Base-by-base conservation (phyloP, 2,113 vertebrate species). In the Carettochelys insculpta region DNA sequence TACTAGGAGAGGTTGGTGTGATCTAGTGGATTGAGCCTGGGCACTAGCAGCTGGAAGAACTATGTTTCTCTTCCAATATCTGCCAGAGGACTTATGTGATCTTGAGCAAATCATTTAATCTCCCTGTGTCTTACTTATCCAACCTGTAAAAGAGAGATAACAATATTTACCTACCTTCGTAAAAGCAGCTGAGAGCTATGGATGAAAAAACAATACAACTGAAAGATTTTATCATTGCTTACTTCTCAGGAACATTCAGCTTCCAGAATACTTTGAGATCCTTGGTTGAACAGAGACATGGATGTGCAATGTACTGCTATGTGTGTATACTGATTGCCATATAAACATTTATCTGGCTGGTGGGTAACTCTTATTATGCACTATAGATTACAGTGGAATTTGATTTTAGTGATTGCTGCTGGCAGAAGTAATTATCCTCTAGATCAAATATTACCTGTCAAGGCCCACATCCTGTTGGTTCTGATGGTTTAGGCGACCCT, bases 81-180 rank as follows among this genome's bases (percentile, higher is more conserved):
- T 81, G 1, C 1, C 38, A 38, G 20, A n/a, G 20, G 38, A 65
- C 61, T 38, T 65, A 11, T 65, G 34, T 34, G 16, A 71, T 38
- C 20, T 41, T 71, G 5, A 11, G 68, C 38, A 17, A 0, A 0
- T 61, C 61, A 65, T 4, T 76, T 13, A 3, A 12, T 29, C 4
- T 3, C 8, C 16, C 2, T 77, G 24, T n/a, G 6, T 5, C 10
- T 0, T 0, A 27, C 84, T 91, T 52, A 1, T 38, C 41, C 65
- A 19, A 10, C 27, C 31, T 27, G 29, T 83, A 68, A 80, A 87
- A 58, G 3, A 78, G 2, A 47, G 84, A 1, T 34, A 48, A 90
- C 75, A 20, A 19, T 10, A 0, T 45, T 53, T 24, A 48, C 3
- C 1, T 0, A 5, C 88, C 82, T 95, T 82, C 54, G 77, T 45